A percentile compares a stretch with the other conserved stretches of the same genome.
Conservation (phyloP, 2,888 invertebrate species). For the Pasiphila rectangulata region DNA sequence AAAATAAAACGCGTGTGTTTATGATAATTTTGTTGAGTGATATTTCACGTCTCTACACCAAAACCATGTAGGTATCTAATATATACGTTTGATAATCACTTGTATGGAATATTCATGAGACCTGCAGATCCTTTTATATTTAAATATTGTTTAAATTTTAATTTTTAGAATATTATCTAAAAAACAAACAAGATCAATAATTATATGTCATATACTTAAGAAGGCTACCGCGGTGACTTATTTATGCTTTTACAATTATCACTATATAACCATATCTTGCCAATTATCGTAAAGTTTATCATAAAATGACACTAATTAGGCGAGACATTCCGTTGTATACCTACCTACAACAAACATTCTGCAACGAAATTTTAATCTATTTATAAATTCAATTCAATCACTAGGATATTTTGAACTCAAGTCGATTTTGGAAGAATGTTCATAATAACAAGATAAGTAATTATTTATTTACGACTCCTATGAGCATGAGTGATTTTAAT, state of each 20-base stretch:
- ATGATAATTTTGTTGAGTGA: constrained; percentile 38
- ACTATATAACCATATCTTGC: neutral
- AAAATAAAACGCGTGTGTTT: constrained; percentile 23
- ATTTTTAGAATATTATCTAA: too few species aligned
- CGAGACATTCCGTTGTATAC: neutral
- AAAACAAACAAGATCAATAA: too few species aligned
- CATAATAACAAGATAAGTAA: too few species aligned
- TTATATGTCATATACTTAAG: too few species aligned
- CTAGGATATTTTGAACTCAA: too few species aligned
- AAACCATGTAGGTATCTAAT: constrained; percentile 14
- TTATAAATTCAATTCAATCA: too few species aligned
- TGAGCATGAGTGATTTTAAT: too few species aligned
- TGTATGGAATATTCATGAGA: constrained; percentile 21
- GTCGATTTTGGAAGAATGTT: too few species aligned
- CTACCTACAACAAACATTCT: too few species aligned
- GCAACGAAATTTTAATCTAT: too few species aligned
- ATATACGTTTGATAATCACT: constrained; percentile 13
- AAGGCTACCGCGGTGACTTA: neutral
- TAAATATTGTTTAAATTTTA: constrained; percentile 15
- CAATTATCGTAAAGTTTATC: constrained; percentile 2
- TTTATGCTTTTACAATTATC: neutral
- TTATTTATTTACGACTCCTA: too few species aligned
- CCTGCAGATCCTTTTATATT: constrained; percentile 12
- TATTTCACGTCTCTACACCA: constrained; percentile 36
- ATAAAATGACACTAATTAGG: neutral